Evolutionary conservation across 2,113 vertebrate species (phyloP).

Genomic region (Gymnobelideus leadbeateri): DNA sequence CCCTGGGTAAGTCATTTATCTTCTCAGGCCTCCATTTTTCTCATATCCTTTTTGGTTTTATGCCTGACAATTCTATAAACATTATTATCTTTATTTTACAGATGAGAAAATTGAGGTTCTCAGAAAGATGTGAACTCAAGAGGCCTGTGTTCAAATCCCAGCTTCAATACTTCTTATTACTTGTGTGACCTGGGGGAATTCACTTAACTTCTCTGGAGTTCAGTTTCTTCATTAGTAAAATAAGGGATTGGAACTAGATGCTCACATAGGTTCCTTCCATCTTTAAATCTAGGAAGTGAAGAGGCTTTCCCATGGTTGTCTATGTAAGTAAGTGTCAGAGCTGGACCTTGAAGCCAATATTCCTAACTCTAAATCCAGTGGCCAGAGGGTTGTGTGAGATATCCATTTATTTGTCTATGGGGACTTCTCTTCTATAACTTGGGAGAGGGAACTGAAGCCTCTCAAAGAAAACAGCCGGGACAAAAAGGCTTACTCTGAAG

Average conservation of each 20-base stretch:
- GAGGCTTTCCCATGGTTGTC: not conserved
- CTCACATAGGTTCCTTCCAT: not conserved
- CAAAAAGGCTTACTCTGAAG: not conserved
- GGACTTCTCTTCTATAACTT: not conserved
- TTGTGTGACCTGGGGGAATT: not conserved
- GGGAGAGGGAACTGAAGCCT: not conserved
- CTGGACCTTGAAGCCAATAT: not conserved
- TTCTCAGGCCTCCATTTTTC: not conserved
- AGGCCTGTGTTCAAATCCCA: not conserved
- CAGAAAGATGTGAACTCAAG: not conserved
- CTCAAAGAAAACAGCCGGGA: not conserved
- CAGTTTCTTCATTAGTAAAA: not conserved
- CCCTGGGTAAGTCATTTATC: not conserved
- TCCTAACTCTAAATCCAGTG: not conserved
- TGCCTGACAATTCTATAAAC: not conserved
- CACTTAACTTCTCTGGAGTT: not conserved
- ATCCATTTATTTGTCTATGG: not conserved
- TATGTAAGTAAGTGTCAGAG: not conserved
- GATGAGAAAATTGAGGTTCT: not conserved
- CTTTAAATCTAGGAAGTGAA: not conserved
- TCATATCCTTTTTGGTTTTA: not conserved
- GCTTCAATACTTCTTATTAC: not conserved
- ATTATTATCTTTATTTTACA: not conserved
- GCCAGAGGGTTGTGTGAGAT: not conserved
- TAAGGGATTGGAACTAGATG: not conserved